A percentile compares a stretch with the other conserved stretches of the same genome.
phyloP scores from a whole-genome alignment of 2,888 invertebrate species.

The Orchesella flavescens region DNA sequence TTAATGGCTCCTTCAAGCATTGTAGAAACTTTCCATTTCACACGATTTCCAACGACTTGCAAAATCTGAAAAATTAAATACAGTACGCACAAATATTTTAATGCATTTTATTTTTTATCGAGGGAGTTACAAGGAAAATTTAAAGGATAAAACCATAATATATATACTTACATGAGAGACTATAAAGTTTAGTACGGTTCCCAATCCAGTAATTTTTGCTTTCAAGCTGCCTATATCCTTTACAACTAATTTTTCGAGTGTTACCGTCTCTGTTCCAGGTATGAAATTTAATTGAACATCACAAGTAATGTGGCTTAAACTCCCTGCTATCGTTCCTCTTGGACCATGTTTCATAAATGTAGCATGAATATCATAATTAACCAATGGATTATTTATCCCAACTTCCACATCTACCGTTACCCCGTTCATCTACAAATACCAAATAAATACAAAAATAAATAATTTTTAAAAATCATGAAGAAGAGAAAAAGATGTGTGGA shows the following conservation, averaged over 20 bases:
- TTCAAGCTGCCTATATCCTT: constrained; percentile 64
- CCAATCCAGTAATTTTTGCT: constrained; percentile 61
- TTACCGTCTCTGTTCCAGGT: constrained; percentile 61
- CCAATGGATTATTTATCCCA: constrained; percentile 58
- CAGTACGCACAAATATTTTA: background rate
- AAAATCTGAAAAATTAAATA: constrained; percentile 43
- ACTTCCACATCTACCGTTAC: constrained; percentile 64
- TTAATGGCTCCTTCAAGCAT: constrained; percentile 66
- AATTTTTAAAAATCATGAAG: background rate
- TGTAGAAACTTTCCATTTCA: constrained; percentile 67
- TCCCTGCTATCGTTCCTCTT: constrained; percentile 57
- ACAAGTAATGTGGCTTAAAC: constrained; percentile 59
- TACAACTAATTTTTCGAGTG: constrained; percentile 61
- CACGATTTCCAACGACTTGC: constrained; percentile 62
- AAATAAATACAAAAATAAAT: constrained; percentile 2
- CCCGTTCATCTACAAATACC: constrained; percentile 45
- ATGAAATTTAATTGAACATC: constrained; percentile 62
- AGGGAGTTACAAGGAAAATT: no score
- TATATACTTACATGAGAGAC: constrained; percentile 59
- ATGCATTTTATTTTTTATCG: background rate
- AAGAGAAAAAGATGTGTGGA: no score
- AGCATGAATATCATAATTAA: constrained; percentile 65
- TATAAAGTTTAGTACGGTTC: constrained; percentile 63
- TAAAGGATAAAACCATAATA: no score
- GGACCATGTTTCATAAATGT: constrained; percentile 68